Conservation (phyloP, 92 coral and sea anemone genomes). For the Palythoa grandis region DNA sequence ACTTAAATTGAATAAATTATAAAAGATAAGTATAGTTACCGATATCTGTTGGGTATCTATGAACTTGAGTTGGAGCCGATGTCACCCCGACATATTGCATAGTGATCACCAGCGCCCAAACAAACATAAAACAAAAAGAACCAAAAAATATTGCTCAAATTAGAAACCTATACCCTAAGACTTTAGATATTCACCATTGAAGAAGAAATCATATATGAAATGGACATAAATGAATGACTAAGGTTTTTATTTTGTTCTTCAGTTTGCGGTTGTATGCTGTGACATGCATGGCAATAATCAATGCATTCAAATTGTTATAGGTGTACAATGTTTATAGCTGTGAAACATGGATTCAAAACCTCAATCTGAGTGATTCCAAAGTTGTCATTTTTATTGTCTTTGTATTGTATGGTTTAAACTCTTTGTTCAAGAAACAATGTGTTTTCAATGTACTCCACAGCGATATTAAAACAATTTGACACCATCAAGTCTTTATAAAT, state of each 20-base stretch:
- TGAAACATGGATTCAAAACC: neutral
- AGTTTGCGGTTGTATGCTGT: neutral
- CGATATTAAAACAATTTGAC: neutral
- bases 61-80: conserved; percentile 90
- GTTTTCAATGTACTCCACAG: neutral
- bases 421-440: neutral
- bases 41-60: conserved; percentile 89
- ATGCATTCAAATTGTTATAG: neutral
- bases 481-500: neutral
- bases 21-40: conserved; percentile 77
- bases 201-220: neutral
- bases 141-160: conserved; percentile 50
- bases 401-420: neutral
- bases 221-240: neutral
- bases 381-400: neutral
- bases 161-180: neutral
- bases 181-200: neutral
- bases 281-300: neutral
- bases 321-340: neutral
- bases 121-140: conserved; percentile 68
- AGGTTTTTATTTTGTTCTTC: neutral
- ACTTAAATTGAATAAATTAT: neutral
- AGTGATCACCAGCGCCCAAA: conserved; percentile 97
- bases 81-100: conserved; percentile 97
- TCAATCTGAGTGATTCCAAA: neutral